Conservation (phyloP, 2,113 vertebrate genomes). For the Scytalopus superciliaris region DNA sequence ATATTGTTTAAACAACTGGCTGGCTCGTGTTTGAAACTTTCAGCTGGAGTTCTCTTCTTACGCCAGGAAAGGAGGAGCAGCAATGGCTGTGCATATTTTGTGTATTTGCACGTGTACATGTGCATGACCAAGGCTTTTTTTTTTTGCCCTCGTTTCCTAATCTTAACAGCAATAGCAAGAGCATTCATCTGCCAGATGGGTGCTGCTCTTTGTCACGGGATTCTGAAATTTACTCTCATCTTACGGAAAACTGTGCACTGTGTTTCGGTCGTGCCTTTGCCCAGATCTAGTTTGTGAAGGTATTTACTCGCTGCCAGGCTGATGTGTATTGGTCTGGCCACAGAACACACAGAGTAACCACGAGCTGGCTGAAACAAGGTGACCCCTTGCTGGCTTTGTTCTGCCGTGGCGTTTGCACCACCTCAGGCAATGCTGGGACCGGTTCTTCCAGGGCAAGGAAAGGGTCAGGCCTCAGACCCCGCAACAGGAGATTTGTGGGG, state of each 20-base stretch:
- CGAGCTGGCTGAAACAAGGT: background rate
- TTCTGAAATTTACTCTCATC: background rate
- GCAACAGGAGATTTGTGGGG: background rate
- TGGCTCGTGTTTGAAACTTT: background rate
- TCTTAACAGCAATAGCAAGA: background rate
- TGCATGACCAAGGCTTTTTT: background rate
- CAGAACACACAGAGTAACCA: background rate
- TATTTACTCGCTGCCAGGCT: background rate
- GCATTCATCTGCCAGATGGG: background rate
- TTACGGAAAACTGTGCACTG: rapidly evolving
- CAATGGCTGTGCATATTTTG: background rate
- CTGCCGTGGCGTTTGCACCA: background rate
- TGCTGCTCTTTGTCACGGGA: background rate
- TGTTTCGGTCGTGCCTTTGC: background rate
- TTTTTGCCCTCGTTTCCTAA: background rate
- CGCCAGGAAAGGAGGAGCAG: background rate
- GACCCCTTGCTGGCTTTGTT: background rate
- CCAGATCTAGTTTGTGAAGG: background rate
- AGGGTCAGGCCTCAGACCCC: background rate
- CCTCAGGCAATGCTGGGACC: background rate
- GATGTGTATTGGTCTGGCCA: background rate
- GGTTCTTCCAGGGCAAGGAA: background rate
- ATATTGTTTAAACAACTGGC: background rate
- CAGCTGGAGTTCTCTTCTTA: background rate
- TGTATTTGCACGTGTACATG: background rate